These are phyloP conservation scores for Calliopsis andreniformis DNA, from an alignment of 1,140 invertebrate species.

Conservation along the genomic window DNA sequence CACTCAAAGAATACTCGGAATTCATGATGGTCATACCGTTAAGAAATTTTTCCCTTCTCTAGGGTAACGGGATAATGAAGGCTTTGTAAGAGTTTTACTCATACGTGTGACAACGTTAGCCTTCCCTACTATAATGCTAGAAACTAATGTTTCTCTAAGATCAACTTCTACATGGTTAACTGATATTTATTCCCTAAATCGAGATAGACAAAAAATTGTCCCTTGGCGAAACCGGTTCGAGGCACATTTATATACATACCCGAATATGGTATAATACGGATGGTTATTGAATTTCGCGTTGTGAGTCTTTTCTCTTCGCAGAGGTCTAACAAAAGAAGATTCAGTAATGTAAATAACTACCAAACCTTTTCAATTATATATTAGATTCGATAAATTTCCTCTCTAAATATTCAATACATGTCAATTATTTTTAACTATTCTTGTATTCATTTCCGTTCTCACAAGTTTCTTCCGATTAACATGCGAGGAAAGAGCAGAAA, in stretches of 20 bases:
- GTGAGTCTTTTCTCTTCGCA: neutral
- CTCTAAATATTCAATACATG: too few species aligned
- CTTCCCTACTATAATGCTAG: neutral
- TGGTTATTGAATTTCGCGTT: conserved; percentile 30
- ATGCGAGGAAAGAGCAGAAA: neutral
- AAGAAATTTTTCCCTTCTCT: neutral
- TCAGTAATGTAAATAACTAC: too few species aligned
- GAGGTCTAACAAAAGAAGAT: neutral
- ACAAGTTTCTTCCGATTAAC: conserved; percentile 42
- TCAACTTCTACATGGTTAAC: neutral
- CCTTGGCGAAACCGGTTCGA: conserved; percentile 52
- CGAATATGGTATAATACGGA: conserved; percentile 27
- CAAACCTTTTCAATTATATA: too few species aligned
- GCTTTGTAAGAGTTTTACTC: neutral
- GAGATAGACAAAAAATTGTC: conserved; percentile 49
- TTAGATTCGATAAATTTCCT: too few species aligned
- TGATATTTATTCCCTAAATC: conserved; percentile 43
- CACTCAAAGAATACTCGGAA: neutral
- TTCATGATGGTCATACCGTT: neutral
- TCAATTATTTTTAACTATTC: conserved; percentile 48
- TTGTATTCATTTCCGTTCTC: conserved; percentile 68
- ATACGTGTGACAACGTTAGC: neutral
- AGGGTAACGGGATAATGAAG: too few species aligned
- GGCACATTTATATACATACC: conserved; percentile 16
- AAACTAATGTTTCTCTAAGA: neutral